A percentile compares a stretch with the other conserved stretches of the same genome.
Evolutionary conservation across 2,888 invertebrate species (phyloP).

Genomic region (Leptura quadrifasciata): DNA sequence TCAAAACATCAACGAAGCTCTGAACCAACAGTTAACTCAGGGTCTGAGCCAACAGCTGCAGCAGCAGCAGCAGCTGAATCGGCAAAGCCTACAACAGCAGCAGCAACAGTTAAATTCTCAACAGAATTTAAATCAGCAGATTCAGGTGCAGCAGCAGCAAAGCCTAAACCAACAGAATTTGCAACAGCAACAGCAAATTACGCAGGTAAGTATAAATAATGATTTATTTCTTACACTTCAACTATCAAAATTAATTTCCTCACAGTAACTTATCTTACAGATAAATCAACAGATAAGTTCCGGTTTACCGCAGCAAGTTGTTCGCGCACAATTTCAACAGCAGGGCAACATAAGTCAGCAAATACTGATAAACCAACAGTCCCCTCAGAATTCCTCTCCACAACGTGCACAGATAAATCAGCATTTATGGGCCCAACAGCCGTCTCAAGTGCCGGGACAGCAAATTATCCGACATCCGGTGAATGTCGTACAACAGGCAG

Average conservation of each 20-base stretch:
- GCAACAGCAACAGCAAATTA: conserved; percentile 55
- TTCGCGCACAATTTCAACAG: conserved; percentile 62
- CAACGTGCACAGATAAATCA: conserved; percentile 65
- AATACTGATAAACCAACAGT: conserved; percentile 56
- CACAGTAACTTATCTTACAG: background rate
- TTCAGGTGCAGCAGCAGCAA: conserved; percentile 53
- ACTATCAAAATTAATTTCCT: background rate
- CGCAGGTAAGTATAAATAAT: conserved; percentile 52
- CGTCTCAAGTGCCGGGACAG: conserved; percentile 64
- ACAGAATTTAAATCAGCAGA: conserved; percentile 43
- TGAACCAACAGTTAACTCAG: conserved; percentile 28
- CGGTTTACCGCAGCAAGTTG: conserved; percentile 57
- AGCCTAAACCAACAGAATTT: conserved; percentile 52
- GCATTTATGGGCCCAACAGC: conserved; percentile 65
- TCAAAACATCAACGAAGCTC: background rate
- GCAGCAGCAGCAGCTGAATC: conserved; percentile 52
- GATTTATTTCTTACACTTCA: too few relatives aligned
- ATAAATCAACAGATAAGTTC: conserved; percentile 32
- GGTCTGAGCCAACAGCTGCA: conserved; percentile 54
- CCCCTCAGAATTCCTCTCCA: conserved; percentile 62
- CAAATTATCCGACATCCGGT: conserved; percentile 74
- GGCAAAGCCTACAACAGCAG: conserved; percentile 74
- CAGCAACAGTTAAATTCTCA: conserved; percentile 73
- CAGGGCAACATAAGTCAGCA: conserved; percentile 54
- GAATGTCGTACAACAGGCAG: conserved; percentile 74